phyloP scores from a whole-genome alignment of 2,797 vertebrate genomes.

The Artibeus lituratus region DNA sequence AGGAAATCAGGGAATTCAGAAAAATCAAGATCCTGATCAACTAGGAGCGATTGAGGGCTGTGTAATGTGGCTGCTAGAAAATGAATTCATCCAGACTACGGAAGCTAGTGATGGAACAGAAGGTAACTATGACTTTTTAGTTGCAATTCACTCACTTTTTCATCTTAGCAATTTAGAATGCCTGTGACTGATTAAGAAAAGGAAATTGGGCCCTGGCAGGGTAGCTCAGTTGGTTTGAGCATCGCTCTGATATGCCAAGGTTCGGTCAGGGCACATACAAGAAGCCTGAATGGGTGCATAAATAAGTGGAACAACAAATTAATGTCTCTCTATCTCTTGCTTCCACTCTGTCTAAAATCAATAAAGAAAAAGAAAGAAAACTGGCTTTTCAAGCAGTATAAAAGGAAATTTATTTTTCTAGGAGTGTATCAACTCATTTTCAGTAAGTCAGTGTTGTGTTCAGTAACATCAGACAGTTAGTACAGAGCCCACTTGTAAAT shows the following conservation, averaged over 20 bases:
- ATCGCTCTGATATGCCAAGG: not conserved
- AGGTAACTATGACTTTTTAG: constrained; percentile 74
- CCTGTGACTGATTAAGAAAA: constrained; percentile 1
- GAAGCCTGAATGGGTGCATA: not conserved
- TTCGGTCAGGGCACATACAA: not conserved
- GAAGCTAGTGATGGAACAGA: constrained; percentile 80
- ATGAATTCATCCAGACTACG: constrained; percentile 93
- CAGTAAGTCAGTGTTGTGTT: not conserved
- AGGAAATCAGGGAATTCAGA: constrained; percentile 60
- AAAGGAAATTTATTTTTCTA: constrained; percentile 29
- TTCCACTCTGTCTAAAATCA: not conserved
- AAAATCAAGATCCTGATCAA: constrained; percentile 68
- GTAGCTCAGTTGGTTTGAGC: not conserved
- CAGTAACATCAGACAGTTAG: not conserved
- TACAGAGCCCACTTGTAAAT: not conserved
- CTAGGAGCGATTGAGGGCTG: constrained; percentile 90
- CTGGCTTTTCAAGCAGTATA: not conserved
- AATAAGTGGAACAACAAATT: not conserved
- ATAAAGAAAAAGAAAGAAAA: not conserved
- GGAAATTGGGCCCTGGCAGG: not conserved
- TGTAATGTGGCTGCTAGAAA: constrained; percentile 94
- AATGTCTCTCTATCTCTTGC: not conserved
- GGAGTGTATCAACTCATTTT: not conserved
- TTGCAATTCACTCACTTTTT: not conserved
- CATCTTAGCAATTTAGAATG: not conserved